A percentile compares a stretch with the other conserved stretches of the same genome.
Conservation (phyloP, 2,797 vertebrate species). For the Lateolabrax maculatus region DNA sequence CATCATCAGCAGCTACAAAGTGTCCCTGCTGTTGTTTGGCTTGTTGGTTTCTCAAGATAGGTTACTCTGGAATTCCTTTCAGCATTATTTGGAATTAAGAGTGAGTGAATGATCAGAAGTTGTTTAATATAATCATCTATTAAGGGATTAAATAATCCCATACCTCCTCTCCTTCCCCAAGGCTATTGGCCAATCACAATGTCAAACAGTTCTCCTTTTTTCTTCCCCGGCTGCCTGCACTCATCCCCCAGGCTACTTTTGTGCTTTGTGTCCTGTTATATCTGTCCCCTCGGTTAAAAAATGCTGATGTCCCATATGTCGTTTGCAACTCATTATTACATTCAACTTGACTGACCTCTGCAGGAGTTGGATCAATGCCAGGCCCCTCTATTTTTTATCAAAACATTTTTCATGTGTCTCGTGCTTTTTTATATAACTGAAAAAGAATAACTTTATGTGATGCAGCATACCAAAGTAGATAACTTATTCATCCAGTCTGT, state of each 20-base stretch:
- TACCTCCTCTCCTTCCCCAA: not conserved
- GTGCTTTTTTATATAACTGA: not conserved
- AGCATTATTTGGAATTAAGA: not conserved
- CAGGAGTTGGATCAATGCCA: not conserved
- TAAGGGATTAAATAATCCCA: not conserved
- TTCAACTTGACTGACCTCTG: conserved; percentile 12
- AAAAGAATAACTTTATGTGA: not conserved
- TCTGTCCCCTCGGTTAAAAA: not conserved
- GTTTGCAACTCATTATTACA: not conserved
- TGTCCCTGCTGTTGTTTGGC: too few species aligned
- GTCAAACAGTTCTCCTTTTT: not conserved
- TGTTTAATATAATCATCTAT: not conserved
- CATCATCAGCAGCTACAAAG: too few species aligned
- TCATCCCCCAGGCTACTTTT: not conserved
- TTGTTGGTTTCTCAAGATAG: not conserved
- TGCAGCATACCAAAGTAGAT: not conserved
- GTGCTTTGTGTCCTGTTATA: not conserved
- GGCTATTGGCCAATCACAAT: not conserved
- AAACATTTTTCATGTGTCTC: not conserved
- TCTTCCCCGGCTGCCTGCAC: not conserved
- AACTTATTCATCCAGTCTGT: too few species aligned
- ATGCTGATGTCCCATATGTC: not conserved
- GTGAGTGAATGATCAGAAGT: not conserved
- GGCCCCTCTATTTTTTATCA: not conserved
- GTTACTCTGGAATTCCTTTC: not conserved